phyloP scores from a whole-genome alignment of 2,113 vertebrate genomes.

The Caracal caracal region DNA sequence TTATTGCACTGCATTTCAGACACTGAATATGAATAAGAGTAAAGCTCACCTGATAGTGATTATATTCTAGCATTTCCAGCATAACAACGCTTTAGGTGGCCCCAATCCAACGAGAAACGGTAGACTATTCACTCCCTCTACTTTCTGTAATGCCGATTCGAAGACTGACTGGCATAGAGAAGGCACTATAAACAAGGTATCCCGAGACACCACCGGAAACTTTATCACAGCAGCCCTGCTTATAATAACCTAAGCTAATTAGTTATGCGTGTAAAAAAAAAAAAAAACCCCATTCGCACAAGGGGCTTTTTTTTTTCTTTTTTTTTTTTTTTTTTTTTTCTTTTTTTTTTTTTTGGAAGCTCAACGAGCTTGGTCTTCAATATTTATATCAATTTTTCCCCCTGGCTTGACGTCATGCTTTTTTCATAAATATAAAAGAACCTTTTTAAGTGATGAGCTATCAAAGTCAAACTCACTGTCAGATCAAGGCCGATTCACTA shows the following conservation, averaged over 20 bases:
- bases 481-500: constrained; percentile 93
- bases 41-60: constrained; percentile 95
- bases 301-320: constrained; percentile 81
- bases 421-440: constrained; percentile 92
- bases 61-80: constrained; percentile 99
- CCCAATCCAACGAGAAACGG: constrained; percentile 56
- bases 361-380: constrained; percentile 88
- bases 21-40: constrained; percentile 25
- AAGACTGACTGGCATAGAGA: constrained; percentile 68
- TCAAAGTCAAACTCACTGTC: constrained; percentile 93
- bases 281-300: constrained; percentile 83
- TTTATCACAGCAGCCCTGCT: constrained; percentile 83
- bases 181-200: constrained; percentile 82
- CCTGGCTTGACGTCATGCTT: constrained; percentile 94
- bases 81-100: constrained; percentile 83
- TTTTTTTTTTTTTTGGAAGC: constrained; percentile 83
- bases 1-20: constrained; percentile 14
- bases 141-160: constrained; percentile 72
- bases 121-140: constrained; percentile 68
- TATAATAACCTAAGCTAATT: constrained; percentile 91
- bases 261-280: constrained; percentile 92
- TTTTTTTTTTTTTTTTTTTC: constrained; percentile 81
- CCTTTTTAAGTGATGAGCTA: constrained; percentile 91
- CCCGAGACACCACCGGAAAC: constrained; percentile 80
- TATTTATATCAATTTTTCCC: constrained; percentile 90